Percentiles rank a stretch among this genome's conserved stretches.
These are phyloP conservation scores for Pollenia griseotomentosa DNA, from an alignment of 2,888 invertebrate genomes.

Conservation along the genomic window DNA sequence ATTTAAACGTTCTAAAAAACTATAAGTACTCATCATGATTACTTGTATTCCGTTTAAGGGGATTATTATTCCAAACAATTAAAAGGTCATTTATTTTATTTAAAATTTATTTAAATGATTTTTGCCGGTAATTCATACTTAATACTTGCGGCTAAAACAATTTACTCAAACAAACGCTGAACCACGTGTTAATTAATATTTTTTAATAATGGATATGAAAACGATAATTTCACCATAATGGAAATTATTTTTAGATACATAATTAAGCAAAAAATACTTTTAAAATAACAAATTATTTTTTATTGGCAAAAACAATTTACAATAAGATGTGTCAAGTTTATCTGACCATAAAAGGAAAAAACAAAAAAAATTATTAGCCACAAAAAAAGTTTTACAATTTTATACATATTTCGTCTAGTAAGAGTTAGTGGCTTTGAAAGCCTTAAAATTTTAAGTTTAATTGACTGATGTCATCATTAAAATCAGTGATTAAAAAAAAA, in stretches of 20 bases:
- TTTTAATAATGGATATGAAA: not conserved
- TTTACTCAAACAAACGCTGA: not conserved
- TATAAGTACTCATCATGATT: constrained; percentile 40
- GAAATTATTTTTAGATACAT: constrained; percentile 24
- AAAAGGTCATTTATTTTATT: constrained; percentile 1
- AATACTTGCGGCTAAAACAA: not conserved
- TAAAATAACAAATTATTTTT: constrained; percentile 18
- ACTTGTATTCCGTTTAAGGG: not conserved
- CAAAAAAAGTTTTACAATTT: constrained; percentile 26
- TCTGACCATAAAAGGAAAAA: constrained; percentile 47
- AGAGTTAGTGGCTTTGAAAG: constrained; percentile 5
- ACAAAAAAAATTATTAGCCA: constrained; percentile 40
- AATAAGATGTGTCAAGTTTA: constrained; percentile 45
- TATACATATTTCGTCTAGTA: not conserved
- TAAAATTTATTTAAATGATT: constrained; percentile 41
- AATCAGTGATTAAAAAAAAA: not conserved
- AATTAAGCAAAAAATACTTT: constrained; percentile 7
- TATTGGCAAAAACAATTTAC: constrained; percentile 18
- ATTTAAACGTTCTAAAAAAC: too few species aligned
- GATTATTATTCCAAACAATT: constrained; percentile 11
- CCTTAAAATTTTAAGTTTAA: constrained; percentile 15
- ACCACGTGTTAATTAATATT: constrained; percentile 30
- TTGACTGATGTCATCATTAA: constrained; percentile 52
- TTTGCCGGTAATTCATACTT: constrained; percentile 7
- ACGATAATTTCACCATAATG: constrained; percentile 60